phyloP scores from a whole-genome alignment of 2,888 invertebrate genomes.

The Rhamphomyia laevipes region DNA sequence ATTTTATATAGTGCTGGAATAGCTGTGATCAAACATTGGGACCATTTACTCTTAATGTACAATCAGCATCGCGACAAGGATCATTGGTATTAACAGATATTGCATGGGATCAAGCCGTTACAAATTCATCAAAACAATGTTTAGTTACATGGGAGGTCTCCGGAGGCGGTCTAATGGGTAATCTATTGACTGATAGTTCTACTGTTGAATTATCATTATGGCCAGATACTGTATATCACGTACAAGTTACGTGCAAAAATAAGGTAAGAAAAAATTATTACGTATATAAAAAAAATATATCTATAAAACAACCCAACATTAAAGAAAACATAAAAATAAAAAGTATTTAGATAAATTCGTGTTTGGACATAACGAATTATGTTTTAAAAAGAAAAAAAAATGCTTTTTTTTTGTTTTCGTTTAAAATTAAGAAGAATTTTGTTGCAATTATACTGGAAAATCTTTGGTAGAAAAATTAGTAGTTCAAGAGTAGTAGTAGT shows the following conservation, averaged over 20 bases:
- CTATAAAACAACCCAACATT: neutral
- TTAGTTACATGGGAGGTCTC: constrained; percentile 76
- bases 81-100: constrained; percentile 27
- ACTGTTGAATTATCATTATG: constrained; percentile 66
- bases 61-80: constrained; percentile 26
- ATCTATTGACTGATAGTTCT: constrained; percentile 68
- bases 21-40: constrained; percentile 28
- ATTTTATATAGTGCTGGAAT: constrained; percentile 27
- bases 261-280: constrained; percentile 23
- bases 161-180: constrained; percentile 69
- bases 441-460: neutral
- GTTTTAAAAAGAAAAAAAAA: neutral
- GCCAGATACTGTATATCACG: constrained; percentile 70
- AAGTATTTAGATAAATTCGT: too few relatives aligned
- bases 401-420: too few relatives aligned
- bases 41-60: constrained; percentile 25
- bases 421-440: too few relatives aligned
- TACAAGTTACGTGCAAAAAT: constrained; percentile 49
- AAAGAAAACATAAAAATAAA: neutral
- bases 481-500: too few relatives aligned
- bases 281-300: neutral
- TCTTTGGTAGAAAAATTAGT: too few relatives aligned
- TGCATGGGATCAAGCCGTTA: constrained; percentile 28
- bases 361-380: neutral
- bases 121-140: constrained; percentile 42